Conservation (phyloP, 2,113 vertebrate genomes). For the Origma solitaria region DNA sequence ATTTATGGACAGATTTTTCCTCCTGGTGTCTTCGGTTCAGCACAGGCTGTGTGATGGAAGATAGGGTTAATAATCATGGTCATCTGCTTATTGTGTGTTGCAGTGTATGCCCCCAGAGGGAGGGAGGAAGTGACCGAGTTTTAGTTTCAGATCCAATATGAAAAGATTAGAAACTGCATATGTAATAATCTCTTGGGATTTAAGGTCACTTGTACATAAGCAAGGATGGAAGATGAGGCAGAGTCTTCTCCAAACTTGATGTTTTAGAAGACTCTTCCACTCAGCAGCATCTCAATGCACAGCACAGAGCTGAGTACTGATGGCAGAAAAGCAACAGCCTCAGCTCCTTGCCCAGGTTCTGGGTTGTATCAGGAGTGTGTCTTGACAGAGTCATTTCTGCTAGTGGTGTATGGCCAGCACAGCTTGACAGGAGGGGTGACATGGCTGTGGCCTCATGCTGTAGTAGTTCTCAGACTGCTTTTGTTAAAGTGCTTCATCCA, state of each 20-base stretch:
- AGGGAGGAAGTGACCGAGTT: background rate
- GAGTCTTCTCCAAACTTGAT: background rate
- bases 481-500: background rate
- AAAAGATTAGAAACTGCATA: background rate
- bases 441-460: background rate
- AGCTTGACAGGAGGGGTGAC: background rate
- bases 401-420: fast-evolving
- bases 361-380: background rate
- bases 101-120: background rate
- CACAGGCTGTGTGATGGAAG: background rate
- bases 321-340: background rate
- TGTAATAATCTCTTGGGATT: background rate
- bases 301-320: background rate
- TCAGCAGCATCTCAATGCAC: background rate
- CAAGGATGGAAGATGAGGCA: background rate
- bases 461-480: background rate
- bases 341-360: background rate
- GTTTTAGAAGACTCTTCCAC: background rate
- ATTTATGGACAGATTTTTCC: background rate
- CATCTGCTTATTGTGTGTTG: background rate
- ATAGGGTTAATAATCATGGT: background rate
- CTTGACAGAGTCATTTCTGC: background rate
- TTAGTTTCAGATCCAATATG: background rate
- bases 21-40: background rate
- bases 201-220: background rate